A percentile compares a stretch with the other conserved stretches of the same genome.
Conservation (phyloP, 2,888 invertebrate species). For the Fragum fragum region DNA sequence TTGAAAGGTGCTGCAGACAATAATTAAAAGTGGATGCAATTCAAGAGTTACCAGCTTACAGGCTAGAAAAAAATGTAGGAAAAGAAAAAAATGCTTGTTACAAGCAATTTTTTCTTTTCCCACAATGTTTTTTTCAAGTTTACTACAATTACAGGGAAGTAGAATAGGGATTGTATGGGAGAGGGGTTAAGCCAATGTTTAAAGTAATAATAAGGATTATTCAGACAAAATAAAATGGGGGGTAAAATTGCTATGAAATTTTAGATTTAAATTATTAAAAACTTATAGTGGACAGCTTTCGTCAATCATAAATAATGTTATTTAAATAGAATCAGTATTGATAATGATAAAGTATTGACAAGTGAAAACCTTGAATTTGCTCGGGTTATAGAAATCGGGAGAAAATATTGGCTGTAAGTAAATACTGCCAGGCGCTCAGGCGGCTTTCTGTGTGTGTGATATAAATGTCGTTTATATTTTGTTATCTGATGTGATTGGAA, state of each 20-base stretch:
- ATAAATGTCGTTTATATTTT: slow-evolving; percentile 30
- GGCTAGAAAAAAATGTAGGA: background rate
- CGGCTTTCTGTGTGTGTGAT: slow-evolving; percentile 5
- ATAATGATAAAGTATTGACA: slow-evolving; percentile 28
- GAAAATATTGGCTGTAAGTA: slow-evolving; percentile 20
- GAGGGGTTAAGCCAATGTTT: no score
- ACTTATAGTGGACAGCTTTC: no score
- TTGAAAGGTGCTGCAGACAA: no score
- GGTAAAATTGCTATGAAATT: no score
- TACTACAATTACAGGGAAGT: no score
- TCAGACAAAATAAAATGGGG: background rate
- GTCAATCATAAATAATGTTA: no score
- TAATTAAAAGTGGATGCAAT: no score
- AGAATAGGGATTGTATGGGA: no score
- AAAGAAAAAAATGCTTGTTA: no score
- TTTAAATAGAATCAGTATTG: slow-evolving; percentile 8
- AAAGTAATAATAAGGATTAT: background rate
- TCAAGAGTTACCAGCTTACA: no score
- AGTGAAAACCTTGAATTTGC: slow-evolving; percentile 22
- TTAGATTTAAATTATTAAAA: no score
- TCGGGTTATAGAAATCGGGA: slow-evolving; percentile 18
- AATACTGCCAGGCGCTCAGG: slow-evolving; percentile 2
- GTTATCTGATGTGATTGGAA: slow-evolving; percentile 26
- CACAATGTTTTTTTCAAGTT: slow-evolving; percentile 3
- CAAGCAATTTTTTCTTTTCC: background rate